Percentiles rank a stretch among this genome's conserved stretches.
These are phyloP conservation scores for Neomonachus schauinslandi DNA, from an alignment of 2,113 vertebrate species.

Conservation along the genomic window DNA sequence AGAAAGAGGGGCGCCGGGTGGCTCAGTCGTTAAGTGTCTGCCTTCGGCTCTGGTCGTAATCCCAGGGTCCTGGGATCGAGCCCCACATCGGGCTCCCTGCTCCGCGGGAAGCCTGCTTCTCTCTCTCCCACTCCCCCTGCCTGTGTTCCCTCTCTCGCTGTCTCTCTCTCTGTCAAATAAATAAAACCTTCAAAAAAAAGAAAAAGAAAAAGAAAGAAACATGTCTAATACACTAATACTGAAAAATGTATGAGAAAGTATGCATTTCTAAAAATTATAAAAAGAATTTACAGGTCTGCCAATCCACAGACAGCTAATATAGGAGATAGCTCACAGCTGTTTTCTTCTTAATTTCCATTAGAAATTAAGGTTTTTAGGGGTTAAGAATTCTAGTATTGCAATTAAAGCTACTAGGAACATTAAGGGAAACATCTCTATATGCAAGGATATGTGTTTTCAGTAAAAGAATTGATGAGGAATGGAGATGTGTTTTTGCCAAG, in stretches of 20 bases:
- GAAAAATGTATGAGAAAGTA: neutral
- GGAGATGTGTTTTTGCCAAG: neutral
- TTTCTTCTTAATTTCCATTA: neutral
- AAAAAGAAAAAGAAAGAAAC: neutral
- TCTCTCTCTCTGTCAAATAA: no score
- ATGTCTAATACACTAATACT: neutral
- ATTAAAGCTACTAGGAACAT: neutral
- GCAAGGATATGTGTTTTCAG: neutral
- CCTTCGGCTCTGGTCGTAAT: no score
- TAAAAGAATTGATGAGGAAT: neutral
- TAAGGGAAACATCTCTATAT: neutral
- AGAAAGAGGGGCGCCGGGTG: no score
- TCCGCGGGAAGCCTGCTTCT: no score
- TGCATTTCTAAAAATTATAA: neutral
- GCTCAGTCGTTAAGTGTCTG: no score
- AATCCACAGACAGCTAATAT: neutral
- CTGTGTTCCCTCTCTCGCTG: no score
- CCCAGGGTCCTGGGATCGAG: no score
- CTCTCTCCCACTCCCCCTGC: no score
- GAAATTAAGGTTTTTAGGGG: neutral
- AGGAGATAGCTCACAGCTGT: neutral
- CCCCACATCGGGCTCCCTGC: no score
- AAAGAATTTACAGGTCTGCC: neutral
- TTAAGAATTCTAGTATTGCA: neutral
- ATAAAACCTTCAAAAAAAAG: no score